Base-by-base conservation (phyloP, 2,113 vertebrate genomes). In the Elachura formosa region DNA sequence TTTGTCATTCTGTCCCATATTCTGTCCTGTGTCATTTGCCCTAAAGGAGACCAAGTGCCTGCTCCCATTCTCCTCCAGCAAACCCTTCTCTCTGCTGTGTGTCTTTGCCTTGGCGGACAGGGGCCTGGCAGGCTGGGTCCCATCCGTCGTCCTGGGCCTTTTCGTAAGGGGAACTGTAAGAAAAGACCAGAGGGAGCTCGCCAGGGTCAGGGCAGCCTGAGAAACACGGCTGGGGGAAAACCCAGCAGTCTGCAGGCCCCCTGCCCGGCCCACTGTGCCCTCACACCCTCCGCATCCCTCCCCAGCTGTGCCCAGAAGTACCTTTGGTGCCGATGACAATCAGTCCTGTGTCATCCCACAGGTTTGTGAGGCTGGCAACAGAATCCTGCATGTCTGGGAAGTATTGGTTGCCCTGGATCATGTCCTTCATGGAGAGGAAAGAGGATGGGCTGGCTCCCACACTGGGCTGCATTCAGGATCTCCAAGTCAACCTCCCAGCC, bases 381-480 rank as follows among this genome's bases (percentile, higher is more conserved):
- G 33, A 12, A 23, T 55, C 54, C 33, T 24, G 12, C 16, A 9
- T 4, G 0, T 40, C 51, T 1, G 4, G 40, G 29, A 19, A 8
- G 12, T 3, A 6, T 2, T 46, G 5, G 38, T 1, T 10, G 0
- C 0, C 97, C n/a, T 97, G 87, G n/a, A 98, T 8, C 76, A 98
- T 97, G 3, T 98, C 98, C 11, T 96, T 84, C 83, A 98, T 2
- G 13, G 34, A 0, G 96, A 58, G 20, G 33, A 67, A 93, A 73
- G 4, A 88, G 34, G 40, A 18, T 2, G 4, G 54, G 14, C 34
- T 74, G 66, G 56, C 51, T 78, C 31, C 18, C 38, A 71, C 25
- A 5, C 4, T 1, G 12, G 33, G n/a, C 69, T 34, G 1, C 36
- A n/a, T 4, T 40, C 29, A 19, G 54, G 18, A 10, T 17, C 31